Evolutionary conservation across 2,888 invertebrate genomes (phyloP).

Genomic region (Oscheius sp.): DNA sequence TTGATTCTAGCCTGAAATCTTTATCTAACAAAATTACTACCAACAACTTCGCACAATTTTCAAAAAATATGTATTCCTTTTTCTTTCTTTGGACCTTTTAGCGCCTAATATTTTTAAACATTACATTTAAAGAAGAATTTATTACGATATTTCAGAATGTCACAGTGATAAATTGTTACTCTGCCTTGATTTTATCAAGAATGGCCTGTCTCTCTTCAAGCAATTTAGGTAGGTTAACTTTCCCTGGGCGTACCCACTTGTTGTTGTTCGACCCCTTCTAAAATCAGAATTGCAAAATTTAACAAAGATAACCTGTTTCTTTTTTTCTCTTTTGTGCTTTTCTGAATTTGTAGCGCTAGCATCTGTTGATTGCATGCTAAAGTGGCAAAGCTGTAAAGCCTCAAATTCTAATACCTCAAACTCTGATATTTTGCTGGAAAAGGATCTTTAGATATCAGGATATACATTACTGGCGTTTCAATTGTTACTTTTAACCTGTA

Average conservation of each 20-base stretch:
- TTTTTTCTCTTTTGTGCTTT: conserved; percentile 2
- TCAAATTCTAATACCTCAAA: conserved; percentile 13
- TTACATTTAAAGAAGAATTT: too few species aligned
- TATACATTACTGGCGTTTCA: conserved; percentile 36
- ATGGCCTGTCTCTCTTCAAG: not conserved
- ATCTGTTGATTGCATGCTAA: conserved; percentile 31
- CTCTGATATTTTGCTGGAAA: conserved; percentile 33
- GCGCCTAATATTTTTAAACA: too few species aligned
- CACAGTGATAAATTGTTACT: conserved; percentile 1
- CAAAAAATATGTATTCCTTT: too few species aligned
- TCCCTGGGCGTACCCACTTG: conserved; percentile 1
- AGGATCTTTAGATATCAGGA: conserved; percentile 33
- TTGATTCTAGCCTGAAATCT: too few species aligned
- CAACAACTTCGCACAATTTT: too few species aligned
- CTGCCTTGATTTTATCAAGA: conserved; percentile 3
- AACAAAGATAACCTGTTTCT: not conserved
- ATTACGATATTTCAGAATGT: too few species aligned
- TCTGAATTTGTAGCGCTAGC: not conserved
- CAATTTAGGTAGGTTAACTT: not conserved
- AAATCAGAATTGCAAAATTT: not conserved
- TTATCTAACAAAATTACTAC: too few species aligned
- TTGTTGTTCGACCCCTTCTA: not conserved
- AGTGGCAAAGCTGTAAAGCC: not conserved
- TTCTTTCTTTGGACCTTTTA: too few species aligned
- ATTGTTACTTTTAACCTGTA: conserved; percentile 30